phyloP scores from a whole-genome alignment of 2,888 invertebrate genomes.

The Pseudococcus jackbeardsleyi region DNA sequence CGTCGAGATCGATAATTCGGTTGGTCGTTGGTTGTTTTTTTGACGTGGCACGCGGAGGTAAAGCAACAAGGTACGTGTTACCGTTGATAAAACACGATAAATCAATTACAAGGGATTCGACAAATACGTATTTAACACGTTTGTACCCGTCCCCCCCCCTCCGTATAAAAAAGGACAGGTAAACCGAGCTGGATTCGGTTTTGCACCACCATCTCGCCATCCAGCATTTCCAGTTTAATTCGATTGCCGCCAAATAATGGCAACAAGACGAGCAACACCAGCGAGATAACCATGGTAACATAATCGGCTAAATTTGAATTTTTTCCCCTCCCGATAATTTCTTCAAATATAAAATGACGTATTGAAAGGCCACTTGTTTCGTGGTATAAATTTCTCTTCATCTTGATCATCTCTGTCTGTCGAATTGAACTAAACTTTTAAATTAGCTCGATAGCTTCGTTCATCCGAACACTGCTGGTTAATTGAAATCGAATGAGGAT shows the following conservation, averaged over 20 bases:
- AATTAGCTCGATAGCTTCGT: too few relatives aligned
- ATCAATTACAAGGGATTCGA: constrained; percentile 27
- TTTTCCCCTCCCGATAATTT: neutral
- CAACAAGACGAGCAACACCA: neutral
- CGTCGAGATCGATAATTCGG: neutral
- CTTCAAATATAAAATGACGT: neutral
- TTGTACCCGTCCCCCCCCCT: neutral
- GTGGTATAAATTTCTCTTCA: neutral
- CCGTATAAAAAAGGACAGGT: neutral
- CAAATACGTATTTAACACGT: constrained; percentile 25
- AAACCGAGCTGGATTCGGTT: neutral
- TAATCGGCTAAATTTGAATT: neutral
- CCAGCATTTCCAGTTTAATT: constrained; percentile 5
- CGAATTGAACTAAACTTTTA: too few relatives aligned
- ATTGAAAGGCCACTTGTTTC: neutral
- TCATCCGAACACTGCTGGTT: too few relatives aligned
- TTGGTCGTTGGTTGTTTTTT: neutral
- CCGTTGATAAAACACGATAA: constrained; percentile 34
- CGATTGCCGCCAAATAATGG: neutral
- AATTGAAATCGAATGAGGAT: too few relatives aligned
- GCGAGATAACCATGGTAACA: constrained; percentile 30
- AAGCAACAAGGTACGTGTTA: constrained; percentile 12
- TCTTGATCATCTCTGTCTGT: too few relatives aligned
- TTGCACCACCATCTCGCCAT: neutral
- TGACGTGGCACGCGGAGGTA: neutral